Evolutionary conservation across 92 coral and sea anemone genomes (phyloP), one percentile per base, ranked within the genome.

Genomic region (Parazoanthus atlanticus): DNA sequence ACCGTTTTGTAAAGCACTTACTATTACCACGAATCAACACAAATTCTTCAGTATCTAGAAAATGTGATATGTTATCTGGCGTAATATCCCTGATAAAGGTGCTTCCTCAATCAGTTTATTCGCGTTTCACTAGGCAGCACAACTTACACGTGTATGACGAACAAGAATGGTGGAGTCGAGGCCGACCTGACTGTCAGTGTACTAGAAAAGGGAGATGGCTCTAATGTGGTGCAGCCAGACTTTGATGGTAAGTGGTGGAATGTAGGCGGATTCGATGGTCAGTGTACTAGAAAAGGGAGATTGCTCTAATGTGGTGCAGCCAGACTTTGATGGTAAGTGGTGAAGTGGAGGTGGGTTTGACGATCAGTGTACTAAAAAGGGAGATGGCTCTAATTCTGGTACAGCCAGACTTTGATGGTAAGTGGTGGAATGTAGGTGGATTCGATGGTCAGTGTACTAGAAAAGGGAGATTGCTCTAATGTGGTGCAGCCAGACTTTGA

Each of bases 141-240:
- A 46, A 95, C 94, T 0, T 97, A 97, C 90, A 97, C 99, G 15
- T 97, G 99, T 79, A 97, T 97, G 99, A 64, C 91, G 79, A 97
- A 93, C 91, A 97, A 97, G 89, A 94, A 89, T 86, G 99, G 98
- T 12, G 99, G 99, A 9, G 94, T 93, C 1, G 97, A 97, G 73
- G 99, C 99, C 21, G 99, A 97, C 78, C 86, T 97, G 36, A 97
- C 99, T 11, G 99, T 97, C 85, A 93, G 96, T 95, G 99, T 97
- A 15, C 77, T 97, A 79, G 95, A 96, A 70, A 87, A 93, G 76
- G 97, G 95, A 70, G 95, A 91, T 80, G 93, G 94, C 2, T 93
- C 98, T n/a, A 93, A 90, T 88, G 92, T 94, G 31, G 89, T 92
- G 65, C 88, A 92, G 86, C 99, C 99, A 71, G 82, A 90, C 66